These are phyloP conservation scores for Pilophorus perplexus DNA, from an alignment of 2,888 invertebrate species.

Conservation along the genomic window DNA sequence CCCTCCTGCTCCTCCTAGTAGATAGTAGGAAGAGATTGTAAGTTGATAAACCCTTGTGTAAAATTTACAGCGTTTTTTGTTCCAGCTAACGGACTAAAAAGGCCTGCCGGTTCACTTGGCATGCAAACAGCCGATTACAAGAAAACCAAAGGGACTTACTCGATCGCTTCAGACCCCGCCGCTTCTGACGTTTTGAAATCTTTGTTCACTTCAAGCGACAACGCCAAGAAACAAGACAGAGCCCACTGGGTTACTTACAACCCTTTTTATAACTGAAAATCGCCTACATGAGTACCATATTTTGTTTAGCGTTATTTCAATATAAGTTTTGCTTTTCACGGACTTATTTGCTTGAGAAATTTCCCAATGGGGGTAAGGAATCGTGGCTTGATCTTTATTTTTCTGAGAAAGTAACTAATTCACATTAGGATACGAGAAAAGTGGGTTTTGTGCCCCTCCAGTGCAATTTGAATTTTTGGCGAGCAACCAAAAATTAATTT, in stretches of 20 bases:
- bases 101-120: slow-evolving; percentile 35
- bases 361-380: no score
- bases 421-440: no score
- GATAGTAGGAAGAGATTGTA: no score
- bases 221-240: slow-evolving; percentile 79
- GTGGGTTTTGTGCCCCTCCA: no score
- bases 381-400: no score
- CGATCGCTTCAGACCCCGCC: slow-evolving; percentile 86
- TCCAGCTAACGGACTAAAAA: slow-evolving; percentile 44
- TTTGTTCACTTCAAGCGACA: slow-evolving; percentile 85
- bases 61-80: not conserved
- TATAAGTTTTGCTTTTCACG: not conserved
- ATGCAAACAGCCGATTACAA: slow-evolving; percentile 62
- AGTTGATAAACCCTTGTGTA: no score
- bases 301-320: not conserved
- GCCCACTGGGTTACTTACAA: slow-evolving; percentile 99
- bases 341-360: no score
- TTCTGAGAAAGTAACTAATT: no score
- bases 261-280: slow-evolving; percentile 78
- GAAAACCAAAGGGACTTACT: slow-evolving; percentile 75
- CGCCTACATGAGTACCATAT: not conserved
- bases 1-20: no score
- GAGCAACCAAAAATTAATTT: no score
- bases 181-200: slow-evolving; percentile 91
- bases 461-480: no score